These are phyloP conservation scores for Cebus imitator DNA, from an alignment of 2,113 vertebrate species.

Conservation along the genomic window DNA sequence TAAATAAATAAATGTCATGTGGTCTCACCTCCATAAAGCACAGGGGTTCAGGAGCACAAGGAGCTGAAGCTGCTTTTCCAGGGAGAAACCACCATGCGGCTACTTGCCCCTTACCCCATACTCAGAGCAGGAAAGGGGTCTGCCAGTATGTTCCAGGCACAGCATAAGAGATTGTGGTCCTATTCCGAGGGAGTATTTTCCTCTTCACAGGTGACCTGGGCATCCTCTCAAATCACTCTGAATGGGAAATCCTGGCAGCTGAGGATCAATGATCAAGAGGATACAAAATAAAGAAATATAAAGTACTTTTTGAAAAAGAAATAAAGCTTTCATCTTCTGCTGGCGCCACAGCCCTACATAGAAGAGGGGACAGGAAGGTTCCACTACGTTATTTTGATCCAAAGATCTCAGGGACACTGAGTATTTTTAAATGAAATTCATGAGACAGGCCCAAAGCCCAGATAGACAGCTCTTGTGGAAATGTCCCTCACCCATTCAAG, in stretches of 20 bases:
- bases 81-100: too few relatives aligned
- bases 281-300: not conserved
- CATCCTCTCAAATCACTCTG: not conserved
- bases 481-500: not conserved
- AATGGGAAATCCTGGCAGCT: not conserved
- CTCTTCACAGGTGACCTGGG: not conserved
- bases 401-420: not conserved
- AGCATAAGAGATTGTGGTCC: not conserved
- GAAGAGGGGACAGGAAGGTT: not conserved
- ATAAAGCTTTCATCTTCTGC: not conserved
- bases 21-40: not conserved
- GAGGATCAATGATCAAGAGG: not conserved
- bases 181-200: not conserved
- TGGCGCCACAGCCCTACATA: not conserved
- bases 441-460: not conserved
- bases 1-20: not conserved
- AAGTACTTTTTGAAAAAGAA: not conserved
- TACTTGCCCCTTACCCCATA: not conserved
- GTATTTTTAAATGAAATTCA: slow-evolving; percentile 47
- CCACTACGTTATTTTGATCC: not conserved
- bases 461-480: not conserved
- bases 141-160: accelerated
- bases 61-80: too few relatives aligned
- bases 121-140: not conserved
- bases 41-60: accelerated